Evolutionary conservation across 2,113 vertebrate genomes (phyloP).

Genomic region (Bos javanicus): DNA sequence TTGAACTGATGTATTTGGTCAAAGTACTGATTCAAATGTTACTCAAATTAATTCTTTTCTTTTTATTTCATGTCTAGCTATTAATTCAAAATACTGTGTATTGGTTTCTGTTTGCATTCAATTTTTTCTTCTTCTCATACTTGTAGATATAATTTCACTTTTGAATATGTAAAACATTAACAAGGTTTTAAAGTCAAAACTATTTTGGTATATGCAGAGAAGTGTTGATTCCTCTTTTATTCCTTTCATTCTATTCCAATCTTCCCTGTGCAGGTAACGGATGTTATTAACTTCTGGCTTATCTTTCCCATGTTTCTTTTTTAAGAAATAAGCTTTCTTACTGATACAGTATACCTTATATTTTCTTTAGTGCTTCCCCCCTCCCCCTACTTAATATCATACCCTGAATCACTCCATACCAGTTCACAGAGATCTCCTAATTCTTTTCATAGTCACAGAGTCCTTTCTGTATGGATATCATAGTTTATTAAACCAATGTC

Average conservation of each 20-base stretch:
- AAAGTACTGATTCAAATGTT: neutral
- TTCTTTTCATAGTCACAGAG: neutral
- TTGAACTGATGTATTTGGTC: neutral
- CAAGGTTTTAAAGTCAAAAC: slow-evolving; percentile 7
- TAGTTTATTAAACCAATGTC: neutral
- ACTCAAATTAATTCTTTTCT: neutral
- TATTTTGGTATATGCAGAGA: neutral
- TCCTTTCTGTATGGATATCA: neutral
- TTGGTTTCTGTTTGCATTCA: slow-evolving; percentile 14
- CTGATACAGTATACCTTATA: neutral
- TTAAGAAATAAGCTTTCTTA: neutral
- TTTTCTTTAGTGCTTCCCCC: neutral
- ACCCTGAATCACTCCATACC: neutral
- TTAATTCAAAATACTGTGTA: slow-evolving; percentile 9
- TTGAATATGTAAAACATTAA: neutral
- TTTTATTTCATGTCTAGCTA: neutral
- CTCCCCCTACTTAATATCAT: neutral
- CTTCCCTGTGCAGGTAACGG: neutral
- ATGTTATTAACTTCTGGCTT: neutral
- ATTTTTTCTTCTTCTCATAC: slow-evolving; percentile 29
- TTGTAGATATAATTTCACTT: slow-evolving; percentile 6
- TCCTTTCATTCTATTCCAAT: neutral
- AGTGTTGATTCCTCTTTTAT: neutral
- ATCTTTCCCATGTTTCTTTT: neutral
- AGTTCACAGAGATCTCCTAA: neutral